phyloP scores from a whole-genome alignment of 1,140 invertebrate species.

The Hormaphis cornu region DNA sequence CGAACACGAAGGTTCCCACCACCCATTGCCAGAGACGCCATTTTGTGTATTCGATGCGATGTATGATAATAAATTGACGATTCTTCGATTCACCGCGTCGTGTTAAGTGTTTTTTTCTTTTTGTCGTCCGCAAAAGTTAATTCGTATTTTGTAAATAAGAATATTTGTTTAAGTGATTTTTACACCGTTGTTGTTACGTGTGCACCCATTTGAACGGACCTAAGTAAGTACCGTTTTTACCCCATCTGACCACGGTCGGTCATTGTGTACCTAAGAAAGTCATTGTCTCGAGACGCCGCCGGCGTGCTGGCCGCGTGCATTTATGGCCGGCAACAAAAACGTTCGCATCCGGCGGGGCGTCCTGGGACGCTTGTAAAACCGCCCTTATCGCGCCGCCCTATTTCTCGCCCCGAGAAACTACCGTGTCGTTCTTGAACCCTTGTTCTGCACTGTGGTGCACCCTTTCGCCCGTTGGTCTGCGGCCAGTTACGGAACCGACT shows the following conservation, averaged over 20 bases:
- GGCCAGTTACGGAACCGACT: too few species aligned
- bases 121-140: neutral
- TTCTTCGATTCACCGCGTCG: neutral
- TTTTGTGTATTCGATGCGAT: conserved; percentile 27
- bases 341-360: too few species aligned
- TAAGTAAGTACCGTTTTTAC: conserved; percentile 44
- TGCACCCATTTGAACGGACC: conserved; percentile 60
- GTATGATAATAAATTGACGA: conserved; percentile 22
- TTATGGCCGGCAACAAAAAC: too few species aligned
- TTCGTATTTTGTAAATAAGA: conserved; percentile 10
- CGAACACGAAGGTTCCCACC: conserved; percentile 25
- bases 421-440: too few species aligned
- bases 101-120: conserved; percentile 10
- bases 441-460: too few species aligned
- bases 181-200: conserved; percentile 52
- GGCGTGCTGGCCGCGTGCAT: neutral
- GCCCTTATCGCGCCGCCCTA: too few species aligned
- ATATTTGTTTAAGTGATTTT: neutral
- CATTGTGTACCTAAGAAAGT: too few species aligned
- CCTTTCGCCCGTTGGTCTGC: too few species aligned
- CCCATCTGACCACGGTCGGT: too few species aligned
- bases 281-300: too few species aligned
- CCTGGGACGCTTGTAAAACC: too few species aligned
- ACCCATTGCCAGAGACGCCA: conserved; percentile 27
- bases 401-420: too few species aligned